Evolutionary conservation across 2,113 vertebrate species (phyloP).

Genomic region (Oncorhynchus gorbuscha): DNA sequence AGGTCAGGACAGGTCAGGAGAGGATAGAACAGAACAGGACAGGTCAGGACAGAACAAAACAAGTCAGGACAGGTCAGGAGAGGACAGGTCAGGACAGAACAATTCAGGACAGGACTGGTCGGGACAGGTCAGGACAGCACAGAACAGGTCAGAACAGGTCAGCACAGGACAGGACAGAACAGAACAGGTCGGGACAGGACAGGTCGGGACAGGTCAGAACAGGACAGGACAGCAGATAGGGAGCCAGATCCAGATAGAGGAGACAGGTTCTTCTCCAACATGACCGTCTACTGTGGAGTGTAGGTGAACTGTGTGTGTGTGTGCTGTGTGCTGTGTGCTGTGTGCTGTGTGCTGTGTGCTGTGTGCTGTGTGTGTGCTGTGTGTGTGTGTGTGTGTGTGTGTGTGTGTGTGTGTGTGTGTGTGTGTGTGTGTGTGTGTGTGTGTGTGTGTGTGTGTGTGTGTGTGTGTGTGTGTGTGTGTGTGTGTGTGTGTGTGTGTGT

Average conservation of each 20-base stretch:
- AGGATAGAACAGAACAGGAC: too few relatives aligned
- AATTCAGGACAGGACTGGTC: too few relatives aligned
- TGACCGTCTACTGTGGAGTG: constrained; percentile 24
- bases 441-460: not conserved
- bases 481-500: constrained; percentile 1
- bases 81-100: not conserved
- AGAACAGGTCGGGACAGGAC: not conserved
- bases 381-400: not conserved
- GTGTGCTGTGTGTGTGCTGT: not conserved
- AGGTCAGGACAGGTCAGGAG: too few relatives aligned
- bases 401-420: too few relatives aligned
- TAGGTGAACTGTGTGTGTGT: constrained; percentile 29
- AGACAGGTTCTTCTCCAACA: constrained; percentile 55
- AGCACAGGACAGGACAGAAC: too few relatives aligned
- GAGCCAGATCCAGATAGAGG: constrained; percentile 35
- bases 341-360: not conserved
- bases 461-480: too few relatives aligned
- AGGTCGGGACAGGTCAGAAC: constrained; percentile 4
- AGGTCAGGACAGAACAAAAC: not conserved
- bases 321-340: not conserved
- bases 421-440: not conserved
- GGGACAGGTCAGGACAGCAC: too few relatives aligned
- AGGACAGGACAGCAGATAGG: not conserved
- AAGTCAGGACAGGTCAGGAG: not conserved
- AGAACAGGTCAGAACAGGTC: too few relatives aligned